Conservation (phyloP, 2,797 vertebrate species). For the Pangasius macronema region DNA sequence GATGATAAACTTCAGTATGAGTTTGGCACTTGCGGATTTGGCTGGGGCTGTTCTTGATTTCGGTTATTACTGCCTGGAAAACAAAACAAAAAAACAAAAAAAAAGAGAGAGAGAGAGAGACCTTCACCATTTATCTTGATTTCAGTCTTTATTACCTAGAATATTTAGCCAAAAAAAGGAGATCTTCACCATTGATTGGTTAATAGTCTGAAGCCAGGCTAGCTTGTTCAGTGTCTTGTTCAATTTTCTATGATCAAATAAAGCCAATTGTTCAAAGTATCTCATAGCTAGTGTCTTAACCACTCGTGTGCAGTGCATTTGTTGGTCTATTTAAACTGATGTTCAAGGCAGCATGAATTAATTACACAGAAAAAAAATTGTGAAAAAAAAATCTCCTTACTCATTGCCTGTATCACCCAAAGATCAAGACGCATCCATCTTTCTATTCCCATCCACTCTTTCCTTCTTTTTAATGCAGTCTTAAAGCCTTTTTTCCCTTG, state of each 20-base stretch:
- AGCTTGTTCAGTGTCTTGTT: conserved; percentile 18
- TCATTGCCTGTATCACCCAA: not conserved
- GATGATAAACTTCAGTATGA: not conserved
- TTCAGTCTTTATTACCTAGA: not conserved
- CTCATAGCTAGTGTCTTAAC: not conserved
- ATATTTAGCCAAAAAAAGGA: not conserved
- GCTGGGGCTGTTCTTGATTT: not conserved
- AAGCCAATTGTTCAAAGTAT: conserved; percentile 7
- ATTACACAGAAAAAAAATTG: not conserved
- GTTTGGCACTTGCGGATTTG: not conserved
- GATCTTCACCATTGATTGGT: conserved; percentile 11
- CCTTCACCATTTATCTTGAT: not conserved
- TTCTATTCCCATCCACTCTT: conserved; percentile 4
- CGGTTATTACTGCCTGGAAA: not conserved
- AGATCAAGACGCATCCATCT: conserved; percentile 34
- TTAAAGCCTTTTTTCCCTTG: conserved; percentile 8
- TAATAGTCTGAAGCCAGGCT: conserved; percentile 22
- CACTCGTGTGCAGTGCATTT: not conserved
- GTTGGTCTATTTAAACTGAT: conserved; percentile 2
- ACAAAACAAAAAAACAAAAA: not conserved
- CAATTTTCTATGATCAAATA: conserved; percentile 18
- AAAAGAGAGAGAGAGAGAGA: not conserved
- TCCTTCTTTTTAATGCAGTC: conserved; percentile 34
- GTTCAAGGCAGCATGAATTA: conserved; percentile 6
- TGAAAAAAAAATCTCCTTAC: not conserved